These are phyloP conservation scores for Drosophila prosaltans DNA, from an alignment of 1,140 invertebrate species.

Conservation along the genomic window DNA sequence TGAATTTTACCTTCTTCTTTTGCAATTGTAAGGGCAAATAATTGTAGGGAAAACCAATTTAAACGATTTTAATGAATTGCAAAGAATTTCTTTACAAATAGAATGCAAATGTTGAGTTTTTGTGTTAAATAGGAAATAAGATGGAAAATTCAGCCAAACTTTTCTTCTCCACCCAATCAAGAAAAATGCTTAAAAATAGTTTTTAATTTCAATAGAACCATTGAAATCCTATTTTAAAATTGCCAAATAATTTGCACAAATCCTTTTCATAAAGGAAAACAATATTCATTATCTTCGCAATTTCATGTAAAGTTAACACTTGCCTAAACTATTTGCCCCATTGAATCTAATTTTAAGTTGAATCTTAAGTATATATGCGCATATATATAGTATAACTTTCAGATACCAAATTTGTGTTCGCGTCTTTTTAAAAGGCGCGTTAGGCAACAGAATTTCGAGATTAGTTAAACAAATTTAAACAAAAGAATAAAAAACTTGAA, in stretches of 20 bases:
- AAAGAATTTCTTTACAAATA: background rate
- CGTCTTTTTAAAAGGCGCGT: conserved; percentile 49
- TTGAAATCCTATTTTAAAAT: too few species aligned
- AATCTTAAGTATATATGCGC: conserved; percentile 3
- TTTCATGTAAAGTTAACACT: background rate
- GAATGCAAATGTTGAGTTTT: background rate
- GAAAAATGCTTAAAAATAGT: too few species aligned
- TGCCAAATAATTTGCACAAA: too few species aligned
- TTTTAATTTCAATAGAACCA: too few species aligned
- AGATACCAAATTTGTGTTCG: conserved; percentile 54
- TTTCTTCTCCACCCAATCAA: too few species aligned
- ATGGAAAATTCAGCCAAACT: too few species aligned
- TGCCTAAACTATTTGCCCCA: conserved; percentile 1
- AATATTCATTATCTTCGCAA: too few species aligned
- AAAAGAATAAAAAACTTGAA: conserved; percentile 17
- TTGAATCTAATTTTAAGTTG: conserved; percentile 5
- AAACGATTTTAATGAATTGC: background rate
- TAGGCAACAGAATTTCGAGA: conserved; percentile 23
- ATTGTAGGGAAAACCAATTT: background rate
- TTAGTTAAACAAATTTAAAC: conserved; percentile 32
- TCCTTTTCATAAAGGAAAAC: too few species aligned
- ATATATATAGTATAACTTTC: background rate
- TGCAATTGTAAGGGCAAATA: background rate
- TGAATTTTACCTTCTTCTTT: background rate
- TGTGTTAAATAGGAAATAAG: background rate